These are phyloP conservation scores for Graptemys geographica DNA, from an alignment of 2,797 vertebrate genomes.

Conservation along the genomic window DNA sequence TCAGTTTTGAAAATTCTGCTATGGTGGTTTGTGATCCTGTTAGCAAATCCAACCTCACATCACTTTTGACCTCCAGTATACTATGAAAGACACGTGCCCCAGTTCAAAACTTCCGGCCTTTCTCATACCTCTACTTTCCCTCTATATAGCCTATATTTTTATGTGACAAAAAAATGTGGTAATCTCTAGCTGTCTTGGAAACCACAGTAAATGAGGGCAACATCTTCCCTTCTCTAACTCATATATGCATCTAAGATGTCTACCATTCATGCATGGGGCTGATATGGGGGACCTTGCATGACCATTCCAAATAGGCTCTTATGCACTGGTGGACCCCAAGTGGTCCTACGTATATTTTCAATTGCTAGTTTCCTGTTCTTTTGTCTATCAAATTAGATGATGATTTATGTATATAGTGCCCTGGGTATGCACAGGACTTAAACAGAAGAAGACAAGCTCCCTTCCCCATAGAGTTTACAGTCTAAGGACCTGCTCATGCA, in stretches of 20 bases:
- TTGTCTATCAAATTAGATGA: not conserved
- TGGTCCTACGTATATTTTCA: not conserved
- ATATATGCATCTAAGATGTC: not conserved
- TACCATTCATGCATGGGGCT: not conserved
- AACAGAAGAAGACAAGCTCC: not conserved
- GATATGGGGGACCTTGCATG: not conserved
- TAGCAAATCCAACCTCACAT: not conserved
- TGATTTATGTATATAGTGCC: not conserved
- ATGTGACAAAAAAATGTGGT: not conserved
- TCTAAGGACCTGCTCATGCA: not conserved
- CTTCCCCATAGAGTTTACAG: not conserved
- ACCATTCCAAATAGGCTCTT: not conserved
- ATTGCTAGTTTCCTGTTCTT: not conserved
- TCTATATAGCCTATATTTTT: not conserved
- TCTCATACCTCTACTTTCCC: not conserved
- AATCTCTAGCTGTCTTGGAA: not conserved
- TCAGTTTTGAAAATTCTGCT: slow-evolving; percentile 45
- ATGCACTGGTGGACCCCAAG: not conserved
- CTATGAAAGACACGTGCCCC: not conserved
- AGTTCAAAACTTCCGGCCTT: not conserved
- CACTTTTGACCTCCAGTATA: not conserved
- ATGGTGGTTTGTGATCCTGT: not conserved
- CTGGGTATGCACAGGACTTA: not conserved
- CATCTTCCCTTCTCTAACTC: slow-evolving; percentile 13
- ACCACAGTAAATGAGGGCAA: not conserved